Evolutionary conservation across 2,888 invertebrate genomes (phyloP).

Genomic region (Agrochola lychnidis): DNA sequence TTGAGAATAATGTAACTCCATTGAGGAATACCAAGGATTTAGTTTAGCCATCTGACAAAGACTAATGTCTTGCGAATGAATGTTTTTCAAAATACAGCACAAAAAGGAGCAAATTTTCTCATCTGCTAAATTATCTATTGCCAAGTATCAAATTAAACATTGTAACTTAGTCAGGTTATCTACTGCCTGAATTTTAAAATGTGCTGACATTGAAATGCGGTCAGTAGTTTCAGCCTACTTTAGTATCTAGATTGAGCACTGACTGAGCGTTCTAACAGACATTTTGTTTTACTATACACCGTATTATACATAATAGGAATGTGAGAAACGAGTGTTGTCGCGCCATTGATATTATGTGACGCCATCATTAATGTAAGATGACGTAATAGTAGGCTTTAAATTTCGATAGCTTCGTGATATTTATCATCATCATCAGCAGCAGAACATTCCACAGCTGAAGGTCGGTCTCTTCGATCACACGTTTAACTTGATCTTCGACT

Average conservation of each 20-base stretch:
- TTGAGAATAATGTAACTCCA: not conserved
- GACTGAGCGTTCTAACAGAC: constrained; percentile 27
- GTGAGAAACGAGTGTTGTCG: constrained; percentile 7
- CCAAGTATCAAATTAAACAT: constrained; percentile 18
- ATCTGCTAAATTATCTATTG: not conserved
- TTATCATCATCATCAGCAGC: not conserved
- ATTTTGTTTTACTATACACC: constrained; percentile 4
- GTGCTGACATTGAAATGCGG: constrained; percentile 34
- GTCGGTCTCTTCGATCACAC: not conserved
- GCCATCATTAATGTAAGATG: constrained; percentile 17
- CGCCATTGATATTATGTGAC: constrained; percentile 7
- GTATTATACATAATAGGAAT: not conserved
- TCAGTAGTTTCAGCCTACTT: constrained; percentile 29
- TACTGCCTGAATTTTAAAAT: constrained; percentile 9
- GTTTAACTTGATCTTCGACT: not conserved
- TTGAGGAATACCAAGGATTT: not conserved
- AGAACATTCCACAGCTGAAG: not conserved
- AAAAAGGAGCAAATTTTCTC: not conserved
- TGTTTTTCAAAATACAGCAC: not conserved
- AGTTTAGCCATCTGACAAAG: not conserved
- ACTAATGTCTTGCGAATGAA: too few relatives aligned
- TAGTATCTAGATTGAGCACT: constrained; percentile 29
- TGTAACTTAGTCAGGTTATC: constrained; percentile 40
- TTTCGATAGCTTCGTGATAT: not conserved
- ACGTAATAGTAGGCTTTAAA: not conserved